phyloP scores from a whole-genome alignment of 2,888 invertebrate genomes.

The Philonicus albiceps region DNA sequence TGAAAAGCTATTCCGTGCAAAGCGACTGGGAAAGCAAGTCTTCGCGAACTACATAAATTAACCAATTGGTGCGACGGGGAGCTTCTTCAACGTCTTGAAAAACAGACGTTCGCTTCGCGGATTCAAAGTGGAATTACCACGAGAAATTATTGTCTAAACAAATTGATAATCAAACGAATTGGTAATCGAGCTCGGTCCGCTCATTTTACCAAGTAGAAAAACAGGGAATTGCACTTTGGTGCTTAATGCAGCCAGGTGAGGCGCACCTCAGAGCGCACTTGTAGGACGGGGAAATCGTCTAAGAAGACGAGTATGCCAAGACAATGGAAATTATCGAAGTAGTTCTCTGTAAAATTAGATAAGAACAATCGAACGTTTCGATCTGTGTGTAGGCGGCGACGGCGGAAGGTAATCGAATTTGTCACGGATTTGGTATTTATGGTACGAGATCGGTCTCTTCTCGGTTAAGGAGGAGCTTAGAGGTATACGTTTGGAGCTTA shows the following conservation, averaged over 20 bases:
- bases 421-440: constrained; percentile 32
- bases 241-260: neutral
- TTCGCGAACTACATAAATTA: neutral
- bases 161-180: constrained; percentile 13
- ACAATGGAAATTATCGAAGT: constrained; percentile 24
- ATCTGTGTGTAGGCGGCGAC: neutral
- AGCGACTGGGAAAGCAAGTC: neutral
- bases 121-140: neutral
- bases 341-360: neutral
- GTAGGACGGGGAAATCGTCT: neutral
- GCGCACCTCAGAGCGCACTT: neutral
- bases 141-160: constrained; percentile 23
- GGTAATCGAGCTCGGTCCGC: neutral
- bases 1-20: neutral
- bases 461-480: neutral
- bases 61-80: neutral
- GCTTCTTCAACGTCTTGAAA: neutral
- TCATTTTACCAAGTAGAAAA: neutral
- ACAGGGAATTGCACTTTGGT: neutral
- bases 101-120: neutral
- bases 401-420: neutral
- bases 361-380: neutral
- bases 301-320: neutral
- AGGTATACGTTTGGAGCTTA: neutral
- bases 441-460: neutral